Conservation (phyloP, 1,140 invertebrate species). For the Pseudomyrmex flavicornis region DNA sequence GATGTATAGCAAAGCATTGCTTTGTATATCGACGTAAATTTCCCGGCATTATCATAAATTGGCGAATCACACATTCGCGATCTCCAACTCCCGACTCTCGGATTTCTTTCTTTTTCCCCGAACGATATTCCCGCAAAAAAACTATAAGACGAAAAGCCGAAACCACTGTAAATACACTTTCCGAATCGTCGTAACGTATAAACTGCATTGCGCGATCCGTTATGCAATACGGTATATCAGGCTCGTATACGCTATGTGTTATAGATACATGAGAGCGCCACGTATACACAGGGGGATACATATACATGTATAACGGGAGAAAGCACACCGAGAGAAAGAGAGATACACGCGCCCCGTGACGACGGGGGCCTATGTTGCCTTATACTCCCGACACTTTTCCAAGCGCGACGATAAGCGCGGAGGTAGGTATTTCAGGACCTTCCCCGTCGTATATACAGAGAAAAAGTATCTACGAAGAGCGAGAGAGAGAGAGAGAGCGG, state of each 20-base stretch:
- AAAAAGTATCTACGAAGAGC: background rate
- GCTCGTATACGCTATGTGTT: background rate
- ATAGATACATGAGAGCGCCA: slow-evolving; percentile 13
- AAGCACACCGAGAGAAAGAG: background rate
- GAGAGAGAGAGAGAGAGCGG: too few species aligned
- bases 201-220: slow-evolving; percentile 21
- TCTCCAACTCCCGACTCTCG: background rate
- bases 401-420: slow-evolving; percentile 22
- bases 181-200: background rate
- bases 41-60: background rate
- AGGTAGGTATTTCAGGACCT: slow-evolving; percentile 6
- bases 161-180: slow-evolving; percentile 35
- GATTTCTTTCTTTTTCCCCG: background rate
- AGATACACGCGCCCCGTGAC: slow-evolving; percentile 2
- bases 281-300: background rate
- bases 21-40: too few species aligned
- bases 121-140: background rate
- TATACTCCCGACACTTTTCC: slow-evolving; percentile 33
- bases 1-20: background rate
- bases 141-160: slow-evolving; percentile 20
- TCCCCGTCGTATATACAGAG: background rate
- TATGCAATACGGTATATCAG: slow-evolving; percentile 7
- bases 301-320: background rate
- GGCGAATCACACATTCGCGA: background rate
- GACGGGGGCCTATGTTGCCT: slow-evolving; percentile 11